These are phyloP conservation scores for Chymomyza fuscimana DNA, from an alignment of 2,888 invertebrate species.

Conservation along the genomic window DNA sequence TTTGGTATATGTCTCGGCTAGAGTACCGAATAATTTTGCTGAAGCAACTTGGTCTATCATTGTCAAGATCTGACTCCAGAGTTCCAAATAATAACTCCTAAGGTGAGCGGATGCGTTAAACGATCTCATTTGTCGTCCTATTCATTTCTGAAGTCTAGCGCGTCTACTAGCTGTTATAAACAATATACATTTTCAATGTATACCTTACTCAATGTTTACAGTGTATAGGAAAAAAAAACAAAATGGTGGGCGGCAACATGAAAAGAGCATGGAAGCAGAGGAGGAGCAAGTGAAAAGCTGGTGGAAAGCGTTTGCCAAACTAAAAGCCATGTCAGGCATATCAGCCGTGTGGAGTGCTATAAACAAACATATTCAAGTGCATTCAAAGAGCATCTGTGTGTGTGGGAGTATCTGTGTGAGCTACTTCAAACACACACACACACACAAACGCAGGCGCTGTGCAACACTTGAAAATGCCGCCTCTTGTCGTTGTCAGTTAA, in stretches of 20 bases:
- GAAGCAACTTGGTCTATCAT: no score
- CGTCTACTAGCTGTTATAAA: no score
- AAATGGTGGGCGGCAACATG: constrained; percentile 39
- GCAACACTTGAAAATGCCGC: constrained; percentile 42
- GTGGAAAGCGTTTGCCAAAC: constrained; percentile 29
- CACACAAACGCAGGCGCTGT: neutral
- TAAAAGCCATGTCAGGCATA: constrained; percentile 51
- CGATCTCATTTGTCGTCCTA: no score
- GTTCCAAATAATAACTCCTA: no score
- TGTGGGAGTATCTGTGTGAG: constrained; percentile 32
- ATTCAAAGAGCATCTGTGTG: constrained; percentile 51
- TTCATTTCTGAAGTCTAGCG: no score
- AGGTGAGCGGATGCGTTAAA: no score
- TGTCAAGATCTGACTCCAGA: no score
- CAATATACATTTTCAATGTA: no score
- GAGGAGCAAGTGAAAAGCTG: neutral
- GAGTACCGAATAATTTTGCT: no score
- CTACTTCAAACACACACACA: constrained; percentile 54
- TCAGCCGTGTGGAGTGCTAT: constrained; percentile 51
- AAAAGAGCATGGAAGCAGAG: constrained; percentile 30
- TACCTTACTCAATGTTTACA: no score
- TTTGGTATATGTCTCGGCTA: no score
- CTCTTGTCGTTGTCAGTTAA: neutral
- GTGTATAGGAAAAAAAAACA: neutral
- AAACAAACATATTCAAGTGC: constrained; percentile 69